phyloP scores from a whole-genome alignment of 92 coral and sea anemone species.

The Umimayanthus kanabou region DNA sequence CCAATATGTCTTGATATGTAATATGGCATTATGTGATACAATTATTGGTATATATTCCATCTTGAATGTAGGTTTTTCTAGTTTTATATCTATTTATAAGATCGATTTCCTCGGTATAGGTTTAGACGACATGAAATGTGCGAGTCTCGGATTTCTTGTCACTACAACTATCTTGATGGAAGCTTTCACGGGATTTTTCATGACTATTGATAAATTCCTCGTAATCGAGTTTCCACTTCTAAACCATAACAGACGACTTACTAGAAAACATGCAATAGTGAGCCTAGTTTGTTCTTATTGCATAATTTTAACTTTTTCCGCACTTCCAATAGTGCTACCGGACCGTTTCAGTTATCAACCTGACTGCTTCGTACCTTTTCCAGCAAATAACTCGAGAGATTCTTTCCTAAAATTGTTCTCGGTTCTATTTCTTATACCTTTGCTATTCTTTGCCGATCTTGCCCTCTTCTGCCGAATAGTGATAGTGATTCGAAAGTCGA shows the following conservation, averaged over 20 bases:
- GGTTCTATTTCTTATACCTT: not conserved
- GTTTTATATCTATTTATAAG: not conserved
- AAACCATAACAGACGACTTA: not conserved
- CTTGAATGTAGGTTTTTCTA: not conserved
- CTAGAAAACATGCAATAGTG: not conserved
- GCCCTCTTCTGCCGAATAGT: conserved; percentile 1
- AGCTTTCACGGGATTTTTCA: conserved; percentile 1
- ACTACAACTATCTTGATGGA: not conserved
- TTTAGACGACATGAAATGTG: not conserved
- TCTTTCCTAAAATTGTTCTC: not conserved
- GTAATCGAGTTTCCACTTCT: conserved; percentile 2
- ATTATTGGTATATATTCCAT: conserved; percentile 3
- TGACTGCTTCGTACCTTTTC: not conserved
- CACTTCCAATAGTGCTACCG: not conserved
- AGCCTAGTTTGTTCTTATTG: not conserved
- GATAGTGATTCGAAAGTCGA: not conserved
- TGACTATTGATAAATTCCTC: conserved; percentile 6
- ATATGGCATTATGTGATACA: conserved; percentile 4
- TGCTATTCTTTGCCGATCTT: not conserved
- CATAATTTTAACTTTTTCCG: not conserved
- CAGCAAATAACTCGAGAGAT: not conserved
- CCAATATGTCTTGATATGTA: not conserved
- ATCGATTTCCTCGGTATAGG: not conserved
- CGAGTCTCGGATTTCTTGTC: not conserved
- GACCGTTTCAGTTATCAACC: not conserved